A percentile compares a stretch with the other conserved stretches of the same genome.
These are phyloP conservation scores for Strix aluco DNA, from an alignment of 2,113 vertebrate species.

Conservation along the genomic window DNA sequence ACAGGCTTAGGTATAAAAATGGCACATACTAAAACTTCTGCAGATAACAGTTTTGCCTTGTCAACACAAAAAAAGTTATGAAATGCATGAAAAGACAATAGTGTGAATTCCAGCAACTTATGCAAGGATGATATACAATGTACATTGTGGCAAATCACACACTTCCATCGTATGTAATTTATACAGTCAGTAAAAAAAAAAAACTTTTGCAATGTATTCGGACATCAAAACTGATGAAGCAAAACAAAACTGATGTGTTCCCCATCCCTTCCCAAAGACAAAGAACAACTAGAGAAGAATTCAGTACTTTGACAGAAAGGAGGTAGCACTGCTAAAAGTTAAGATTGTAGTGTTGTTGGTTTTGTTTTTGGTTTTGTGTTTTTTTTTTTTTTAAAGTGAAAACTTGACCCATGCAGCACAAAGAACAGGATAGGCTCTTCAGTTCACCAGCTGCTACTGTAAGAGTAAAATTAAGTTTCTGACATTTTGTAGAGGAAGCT, in stretches of 20 bases:
- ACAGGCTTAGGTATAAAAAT: constrained; percentile 62
- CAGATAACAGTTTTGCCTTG: constrained; percentile 40
- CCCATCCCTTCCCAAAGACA: constrained; percentile 21
- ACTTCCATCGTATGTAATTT: not conserved
- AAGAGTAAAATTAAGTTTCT: constrained; percentile 27
- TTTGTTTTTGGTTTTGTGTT: not conserved
- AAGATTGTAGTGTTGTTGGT: constrained; percentile 30
- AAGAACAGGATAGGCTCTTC: constrained; percentile 16
- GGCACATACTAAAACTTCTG: constrained; percentile 28
- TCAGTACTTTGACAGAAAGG: constrained; percentile 62
- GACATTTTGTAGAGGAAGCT: constrained; percentile 27
- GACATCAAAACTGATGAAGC: constrained; percentile 11
- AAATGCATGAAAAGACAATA: constrained; percentile 29
- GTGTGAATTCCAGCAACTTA: not conserved
- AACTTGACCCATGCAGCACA: constrained; percentile 43
- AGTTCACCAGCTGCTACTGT: not conserved
- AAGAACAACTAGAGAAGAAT: constrained; percentile 27
- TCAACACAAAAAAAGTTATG: constrained; percentile 34
- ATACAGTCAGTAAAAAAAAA: not conserved
- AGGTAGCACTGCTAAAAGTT: constrained; percentile 67
- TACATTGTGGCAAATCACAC: not conserved
- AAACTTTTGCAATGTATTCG: not conserved
- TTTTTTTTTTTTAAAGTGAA: not conserved
- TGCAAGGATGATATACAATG: not conserved
- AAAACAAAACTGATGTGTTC: not conserved